Evolutionary conservation across 2,888 invertebrate species (phyloP).

Genomic region (Tortrix viridana): DNA sequence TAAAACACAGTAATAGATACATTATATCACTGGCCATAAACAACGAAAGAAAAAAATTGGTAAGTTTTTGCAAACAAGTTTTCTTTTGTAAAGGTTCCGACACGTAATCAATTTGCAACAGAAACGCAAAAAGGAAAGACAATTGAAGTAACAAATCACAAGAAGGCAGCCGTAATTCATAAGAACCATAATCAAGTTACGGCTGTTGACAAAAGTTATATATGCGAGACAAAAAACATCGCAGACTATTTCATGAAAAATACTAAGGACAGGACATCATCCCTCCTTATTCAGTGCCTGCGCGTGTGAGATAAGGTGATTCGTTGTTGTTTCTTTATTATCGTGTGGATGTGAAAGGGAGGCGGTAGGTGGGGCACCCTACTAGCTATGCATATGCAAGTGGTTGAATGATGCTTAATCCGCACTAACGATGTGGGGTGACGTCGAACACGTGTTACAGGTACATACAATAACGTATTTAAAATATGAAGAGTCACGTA

Average conservation of each 20-base stretch:
- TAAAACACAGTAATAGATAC: neutral
- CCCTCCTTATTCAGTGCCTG: constrained; percentile 37
- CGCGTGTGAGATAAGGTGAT: constrained; percentile 45
- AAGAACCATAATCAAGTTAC: constrained; percentile 9
- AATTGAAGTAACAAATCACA: constrained; percentile 11
- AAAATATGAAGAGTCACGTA: constrained; percentile 28
- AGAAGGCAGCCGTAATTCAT: constrained; percentile 19
- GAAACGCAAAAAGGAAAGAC: neutral
- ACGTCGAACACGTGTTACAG: constrained; percentile 40
- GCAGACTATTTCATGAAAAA: constrained; percentile 30
- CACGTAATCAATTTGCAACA: constrained; percentile 3
- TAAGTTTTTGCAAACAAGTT: neutral
- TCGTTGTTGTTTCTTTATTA: constrained; percentile 36
- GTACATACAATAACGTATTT: constrained; percentile 26
- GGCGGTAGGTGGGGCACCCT: constrained; percentile 21
- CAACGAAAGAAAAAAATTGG: too few species aligned
- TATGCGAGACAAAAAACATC: constrained; percentile 7
- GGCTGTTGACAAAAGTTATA: constrained; percentile 13
- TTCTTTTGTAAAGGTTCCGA: constrained; percentile 1
- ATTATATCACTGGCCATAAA: too few species aligned
- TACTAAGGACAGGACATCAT: constrained; percentile 22
- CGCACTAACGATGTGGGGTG: constrained; percentile 60
- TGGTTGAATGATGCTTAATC: constrained; percentile 55
- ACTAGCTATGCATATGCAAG: constrained; percentile 53
- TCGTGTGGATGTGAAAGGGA: constrained; percentile 28